phyloP scores from a whole-genome alignment of 2,113 vertebrate genomes.

The Mola mola region DNA sequence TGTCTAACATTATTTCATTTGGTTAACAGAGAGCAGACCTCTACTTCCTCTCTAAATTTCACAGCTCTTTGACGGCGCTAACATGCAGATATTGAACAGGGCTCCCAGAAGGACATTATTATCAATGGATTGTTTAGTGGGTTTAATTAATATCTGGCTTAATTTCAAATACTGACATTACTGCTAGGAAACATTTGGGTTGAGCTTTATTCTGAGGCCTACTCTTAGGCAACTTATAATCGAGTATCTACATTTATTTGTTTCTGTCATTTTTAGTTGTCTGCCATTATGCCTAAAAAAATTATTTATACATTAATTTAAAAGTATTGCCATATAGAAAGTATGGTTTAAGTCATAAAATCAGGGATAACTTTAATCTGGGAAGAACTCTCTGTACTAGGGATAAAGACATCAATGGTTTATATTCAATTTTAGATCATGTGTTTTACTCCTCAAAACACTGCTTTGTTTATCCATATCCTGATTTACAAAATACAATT shows the following conservation, averaged over 20 bases:
- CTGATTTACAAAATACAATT: not conserved
- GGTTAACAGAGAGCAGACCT: constrained; percentile 55
- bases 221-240: not conserved
- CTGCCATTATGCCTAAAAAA: too few species aligned
- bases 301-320: too few species aligned
- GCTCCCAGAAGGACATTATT: constrained; percentile 69
- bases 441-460: not conserved
- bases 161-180: constrained; percentile 44
- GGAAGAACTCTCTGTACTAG: too few species aligned
- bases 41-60: constrained; percentile 65
- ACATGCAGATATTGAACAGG: constrained; percentile 64
- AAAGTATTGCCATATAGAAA: too few species aligned
- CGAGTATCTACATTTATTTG: too few species aligned
- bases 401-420: too few species aligned
- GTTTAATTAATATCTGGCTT: constrained; percentile 56
- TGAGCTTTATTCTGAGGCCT: constrained; percentile 4
- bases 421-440: not conserved
- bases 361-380: too few species aligned
- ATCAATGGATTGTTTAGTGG: constrained; percentile 60
- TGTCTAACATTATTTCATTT: constrained; percentile 45
- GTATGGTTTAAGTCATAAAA: too few species aligned
- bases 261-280: too few species aligned
- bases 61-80: constrained; percentile 64
- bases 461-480: not conserved
- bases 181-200: constrained; percentile 33